Conservation (phyloP, 2,888 invertebrate genomes). For the Dorcus parallelipipedus region DNA sequence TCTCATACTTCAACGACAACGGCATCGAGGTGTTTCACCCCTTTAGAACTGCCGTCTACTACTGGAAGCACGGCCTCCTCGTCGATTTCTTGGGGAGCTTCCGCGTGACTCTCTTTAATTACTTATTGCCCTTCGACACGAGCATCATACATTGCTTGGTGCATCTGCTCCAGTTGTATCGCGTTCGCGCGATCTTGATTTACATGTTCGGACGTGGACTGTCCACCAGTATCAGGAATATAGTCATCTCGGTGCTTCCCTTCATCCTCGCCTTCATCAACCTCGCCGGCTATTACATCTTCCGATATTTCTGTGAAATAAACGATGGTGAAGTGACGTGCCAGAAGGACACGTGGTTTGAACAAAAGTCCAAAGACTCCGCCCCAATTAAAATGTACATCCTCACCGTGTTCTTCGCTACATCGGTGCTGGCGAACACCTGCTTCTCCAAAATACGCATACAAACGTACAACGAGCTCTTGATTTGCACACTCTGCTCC, state of each 20-base stretch:
- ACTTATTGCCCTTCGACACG: conserved; percentile 16
- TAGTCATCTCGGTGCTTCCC: neutral
- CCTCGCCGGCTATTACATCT: neutral
- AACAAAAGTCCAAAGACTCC: neutral
- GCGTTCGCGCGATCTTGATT: neutral
- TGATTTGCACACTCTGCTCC: neutral
- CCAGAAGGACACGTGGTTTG: neutral
- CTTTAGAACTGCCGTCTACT: conserved; percentile 25
- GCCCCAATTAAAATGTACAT: neutral
- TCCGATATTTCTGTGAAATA: conserved; percentile 3
- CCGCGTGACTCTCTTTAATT: conserved; percentile 5
- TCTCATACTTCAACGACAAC: conserved; percentile 28
- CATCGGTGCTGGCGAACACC: neutral
- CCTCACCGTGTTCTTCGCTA: neutral
- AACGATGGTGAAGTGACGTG: neutral
- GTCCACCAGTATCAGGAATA: neutral
- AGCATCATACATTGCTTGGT: neutral
- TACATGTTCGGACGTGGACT: conserved; percentile 3
- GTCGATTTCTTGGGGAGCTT: conserved; percentile 27
- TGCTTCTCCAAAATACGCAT: conserved; percentile 2
- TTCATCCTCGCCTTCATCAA: conserved; percentile 1
- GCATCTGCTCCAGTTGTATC: conserved; percentile 8
- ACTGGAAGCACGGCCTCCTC: conserved; percentile 28
- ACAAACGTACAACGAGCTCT: neutral
- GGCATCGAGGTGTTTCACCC: conserved; percentile 32